phyloP scores from a whole-genome alignment of 2,888 invertebrate genomes.

The Diaperis boleti region DNA sequence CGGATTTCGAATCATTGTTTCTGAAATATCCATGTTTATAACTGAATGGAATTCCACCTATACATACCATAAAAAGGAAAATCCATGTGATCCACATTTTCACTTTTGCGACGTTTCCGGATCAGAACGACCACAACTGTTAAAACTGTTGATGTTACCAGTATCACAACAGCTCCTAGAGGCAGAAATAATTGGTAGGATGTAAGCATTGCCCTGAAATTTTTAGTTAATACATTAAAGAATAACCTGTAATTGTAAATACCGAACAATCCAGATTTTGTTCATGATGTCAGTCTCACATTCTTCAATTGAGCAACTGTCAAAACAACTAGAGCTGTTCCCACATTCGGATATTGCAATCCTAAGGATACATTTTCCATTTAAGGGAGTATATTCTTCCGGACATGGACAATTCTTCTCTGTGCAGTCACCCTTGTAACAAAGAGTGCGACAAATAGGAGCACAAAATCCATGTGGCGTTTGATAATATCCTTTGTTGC shows the following conservation, averaged over 20 bases:
- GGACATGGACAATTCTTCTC: slow-evolving; percentile 30
- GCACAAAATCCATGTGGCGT: slow-evolving; percentile 28
- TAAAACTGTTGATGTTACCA: neutral
- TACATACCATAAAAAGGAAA: slow-evolving; percentile 8
- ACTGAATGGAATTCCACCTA: neutral
- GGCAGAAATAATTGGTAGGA: neutral
- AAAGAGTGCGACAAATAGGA: slow-evolving; percentile 43
- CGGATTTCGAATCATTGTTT: slow-evolving; percentile 42
- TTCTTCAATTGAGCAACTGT: neutral
- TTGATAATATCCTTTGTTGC: slow-evolving; percentile 28
- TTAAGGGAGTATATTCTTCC: slow-evolving; percentile 19
- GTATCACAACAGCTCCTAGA: neutral
- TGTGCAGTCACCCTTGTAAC: slow-evolving; percentile 45
- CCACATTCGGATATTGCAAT: neutral
- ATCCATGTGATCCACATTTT: neutral
- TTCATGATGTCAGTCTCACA: too few species aligned
- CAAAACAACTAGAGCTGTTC: neutral
- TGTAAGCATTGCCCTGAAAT: neutral
- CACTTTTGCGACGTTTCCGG: slow-evolving; percentile 1
- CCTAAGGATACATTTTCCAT: slow-evolving; percentile 20
- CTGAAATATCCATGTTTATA: slow-evolving; percentile 8
- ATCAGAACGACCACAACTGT: neutral
- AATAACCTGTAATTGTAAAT: too few species aligned
- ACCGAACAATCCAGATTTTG: too few species aligned
- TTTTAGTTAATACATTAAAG: too few species aligned